Evolutionary conservation across 2,797 vertebrate genomes (phyloP).

Genomic region (Enteromius fasciolatus): DNA sequence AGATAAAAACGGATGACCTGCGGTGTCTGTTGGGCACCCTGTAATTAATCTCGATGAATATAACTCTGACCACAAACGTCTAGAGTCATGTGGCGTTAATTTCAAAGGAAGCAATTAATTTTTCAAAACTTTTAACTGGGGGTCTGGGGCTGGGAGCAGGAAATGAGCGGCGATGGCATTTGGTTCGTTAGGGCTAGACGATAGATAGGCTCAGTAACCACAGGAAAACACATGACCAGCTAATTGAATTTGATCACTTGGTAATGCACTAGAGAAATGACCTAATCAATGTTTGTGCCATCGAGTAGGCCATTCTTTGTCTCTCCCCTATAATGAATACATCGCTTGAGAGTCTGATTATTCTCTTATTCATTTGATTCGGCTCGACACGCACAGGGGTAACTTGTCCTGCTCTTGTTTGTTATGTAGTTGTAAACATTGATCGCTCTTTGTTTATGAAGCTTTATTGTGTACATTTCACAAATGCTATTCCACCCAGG

Average conservation of each 20-base stretch:
- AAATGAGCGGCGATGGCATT: constrained; percentile 69
- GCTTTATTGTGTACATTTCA: constrained; percentile 38
- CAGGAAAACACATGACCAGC: constrained; percentile 71
- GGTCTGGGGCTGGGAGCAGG: constrained; percentile 65
- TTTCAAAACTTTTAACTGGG: constrained; percentile 61
- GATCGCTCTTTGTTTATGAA: constrained; percentile 49
- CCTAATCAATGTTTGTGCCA: constrained; percentile 71
- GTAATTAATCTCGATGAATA: constrained; percentile 60
- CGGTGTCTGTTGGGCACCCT: constrained; percentile 41
- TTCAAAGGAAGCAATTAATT: constrained; percentile 61
- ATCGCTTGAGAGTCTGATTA: background rate
- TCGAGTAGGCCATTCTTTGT: constrained; percentile 65
- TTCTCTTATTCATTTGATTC: constrained; percentile 34
- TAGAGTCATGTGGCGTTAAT: constrained; percentile 51
- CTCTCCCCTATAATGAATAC: constrained; percentile 27
- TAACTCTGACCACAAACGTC: constrained; percentile 55
- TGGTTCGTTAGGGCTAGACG: constrained; percentile 71
- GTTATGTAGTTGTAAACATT: constrained; percentile 43
- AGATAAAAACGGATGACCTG: constrained; percentile 51
- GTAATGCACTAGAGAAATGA: constrained; percentile 70
- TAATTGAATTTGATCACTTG: constrained; percentile 80
- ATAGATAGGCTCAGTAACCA: constrained; percentile 73
- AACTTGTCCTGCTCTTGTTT: constrained; percentile 36
- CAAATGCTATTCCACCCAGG: constrained; percentile 21
- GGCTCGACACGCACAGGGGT: background rate